Evolutionary conservation across 2,797 vertebrate genomes (phyloP), one percentile per base, ranked within the genome.

Genomic region (Periparus ater): DNA sequence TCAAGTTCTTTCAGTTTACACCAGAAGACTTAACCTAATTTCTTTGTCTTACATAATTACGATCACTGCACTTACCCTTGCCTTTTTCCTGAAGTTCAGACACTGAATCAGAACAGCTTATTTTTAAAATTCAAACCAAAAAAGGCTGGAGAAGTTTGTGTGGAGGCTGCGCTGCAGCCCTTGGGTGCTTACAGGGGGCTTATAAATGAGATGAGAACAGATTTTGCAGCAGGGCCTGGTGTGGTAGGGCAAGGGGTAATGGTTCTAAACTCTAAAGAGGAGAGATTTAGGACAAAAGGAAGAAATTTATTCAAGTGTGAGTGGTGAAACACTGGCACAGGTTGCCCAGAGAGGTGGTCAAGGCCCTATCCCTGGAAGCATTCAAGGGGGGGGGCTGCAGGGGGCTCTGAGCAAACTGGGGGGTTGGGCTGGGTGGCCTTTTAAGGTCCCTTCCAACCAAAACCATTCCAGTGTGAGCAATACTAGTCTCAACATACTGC

Each of bases 231-330:
- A 27, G 38, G 38, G 12, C 32, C 27, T 75, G 17, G 22, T 66
- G 36, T 44, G 3, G 9, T 10, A 53, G 60, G 42, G n/a, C 23
- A 30, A 34, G 29, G 16, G 6, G 13, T 13, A 44, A n/a, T 50
- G 21, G 14, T 50, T 65, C 65, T 34, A 40, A 32, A 74, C 5
- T 25, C 8, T 36, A 23, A 38, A 34, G 29, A 60, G 32, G 20
- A 13, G 12, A 45, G 36, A 32, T 87, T 65, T 10, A 75, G 21
- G 29, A 13, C 17, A 7, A 6, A 19, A 70, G 57, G 45, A 65
- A 48, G 25, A 38, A 10, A 18, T 21, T 13, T 30, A 5, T 10
- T 32, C 16, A 7, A 1, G 0, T 8, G 14, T 44, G 25, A 12
- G 22, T 45, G 29, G 29, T 60, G 47, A 50, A 17, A 11, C 2